phyloP scores from a whole-genome alignment of 1,140 invertebrate species.

The Drosophila asahinai region DNA sequence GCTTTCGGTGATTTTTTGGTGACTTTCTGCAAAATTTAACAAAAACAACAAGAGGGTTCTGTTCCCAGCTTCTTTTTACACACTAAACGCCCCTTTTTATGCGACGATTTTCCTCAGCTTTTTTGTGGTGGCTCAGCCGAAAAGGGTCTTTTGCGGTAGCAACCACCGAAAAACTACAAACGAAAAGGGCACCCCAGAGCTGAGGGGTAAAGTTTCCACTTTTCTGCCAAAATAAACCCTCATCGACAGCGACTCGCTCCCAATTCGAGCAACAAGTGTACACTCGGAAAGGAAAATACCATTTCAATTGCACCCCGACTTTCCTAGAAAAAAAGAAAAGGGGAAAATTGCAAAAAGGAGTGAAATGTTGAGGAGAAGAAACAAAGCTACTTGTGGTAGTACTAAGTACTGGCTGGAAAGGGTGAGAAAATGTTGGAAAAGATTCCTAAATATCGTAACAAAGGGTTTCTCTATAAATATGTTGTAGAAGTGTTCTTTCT shows the following conservation, averaged over 20 bases:
- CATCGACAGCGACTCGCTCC: slow-evolving; percentile 8
- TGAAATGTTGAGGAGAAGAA: slow-evolving; percentile 31
- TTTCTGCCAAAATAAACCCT: slow-evolving; percentile 60
- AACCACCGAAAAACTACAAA: slow-evolving; percentile 72
- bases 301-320: slow-evolving; percentile 52
- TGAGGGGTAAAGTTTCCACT: slow-evolving; percentile 56
- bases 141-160: slow-evolving; percentile 45
- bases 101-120: slow-evolving; percentile 70
- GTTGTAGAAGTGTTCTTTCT: too few relatives aligned
- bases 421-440: slow-evolving; percentile 25
- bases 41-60: slow-evolving; percentile 73
- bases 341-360: slow-evolving; percentile 30
- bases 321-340: not conserved
- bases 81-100: slow-evolving; percentile 77
- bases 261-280: slow-evolving; percentile 65
- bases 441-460: not conserved
- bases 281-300: slow-evolving; percentile 51
- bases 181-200: slow-evolving; percentile 19
- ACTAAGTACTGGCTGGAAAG: not conserved
- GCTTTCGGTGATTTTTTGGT: slow-evolving; percentile 42
- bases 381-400: slow-evolving; percentile 36
- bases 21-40: slow-evolving; percentile 84
- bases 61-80: slow-evolving; percentile 52
- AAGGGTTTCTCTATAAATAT: not conserved
- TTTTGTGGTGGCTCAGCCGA: slow-evolving; percentile 23